Evolutionary conservation across 2,888 invertebrate genomes (phyloP).

Genomic region (Watsonalla cultraria): DNA sequence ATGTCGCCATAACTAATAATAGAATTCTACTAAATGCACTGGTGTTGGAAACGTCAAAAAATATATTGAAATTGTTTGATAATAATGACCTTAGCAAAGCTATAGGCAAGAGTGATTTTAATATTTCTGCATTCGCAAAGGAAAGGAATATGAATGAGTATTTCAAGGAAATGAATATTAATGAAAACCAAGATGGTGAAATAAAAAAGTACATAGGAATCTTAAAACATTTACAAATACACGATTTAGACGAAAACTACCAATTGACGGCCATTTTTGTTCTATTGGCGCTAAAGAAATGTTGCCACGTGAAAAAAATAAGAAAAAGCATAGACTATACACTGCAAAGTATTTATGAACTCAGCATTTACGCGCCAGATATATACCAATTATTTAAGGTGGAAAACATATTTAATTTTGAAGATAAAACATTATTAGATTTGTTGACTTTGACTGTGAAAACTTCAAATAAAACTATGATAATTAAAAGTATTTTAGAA

Average conservation of each 20-base stretch:
- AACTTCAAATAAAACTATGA: constrained; percentile 43
- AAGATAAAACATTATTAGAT: constrained; percentile 44
- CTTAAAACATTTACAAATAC: constrained; percentile 48
- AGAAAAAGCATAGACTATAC: constrained; percentile 44
- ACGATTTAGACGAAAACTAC: constrained; percentile 60
- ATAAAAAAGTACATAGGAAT: constrained; percentile 45
- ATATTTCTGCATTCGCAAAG: constrained; percentile 41
- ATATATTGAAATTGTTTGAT: constrained; percentile 46
- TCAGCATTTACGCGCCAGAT: constrained; percentile 60
- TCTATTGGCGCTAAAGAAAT: constrained; percentile 54
- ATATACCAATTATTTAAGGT: constrained; percentile 61
- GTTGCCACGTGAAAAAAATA: constrained; percentile 50
- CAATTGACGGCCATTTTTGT: constrained; percentile 59
- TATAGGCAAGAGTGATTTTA: constrained; percentile 46
- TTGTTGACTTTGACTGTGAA: constrained; percentile 57
- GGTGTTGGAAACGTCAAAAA: constrained; percentile 50
- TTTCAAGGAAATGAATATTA: constrained; percentile 33
- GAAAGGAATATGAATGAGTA: constrained; percentile 35
- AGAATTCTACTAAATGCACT: constrained; percentile 45
- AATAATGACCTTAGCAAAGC: constrained; percentile 51
- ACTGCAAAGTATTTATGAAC: constrained; percentile 56
- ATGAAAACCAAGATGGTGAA: constrained; percentile 30
- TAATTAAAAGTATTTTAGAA: constrained; percentile 56
- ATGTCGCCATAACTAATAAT: constrained; percentile 41
- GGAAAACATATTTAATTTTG: constrained; percentile 52